A percentile compares a stretch with the other conserved stretches of the same genome.
Conservation (phyloP, 2,797 vertebrate genomes). For the Hafferia zeledoni region DNA sequence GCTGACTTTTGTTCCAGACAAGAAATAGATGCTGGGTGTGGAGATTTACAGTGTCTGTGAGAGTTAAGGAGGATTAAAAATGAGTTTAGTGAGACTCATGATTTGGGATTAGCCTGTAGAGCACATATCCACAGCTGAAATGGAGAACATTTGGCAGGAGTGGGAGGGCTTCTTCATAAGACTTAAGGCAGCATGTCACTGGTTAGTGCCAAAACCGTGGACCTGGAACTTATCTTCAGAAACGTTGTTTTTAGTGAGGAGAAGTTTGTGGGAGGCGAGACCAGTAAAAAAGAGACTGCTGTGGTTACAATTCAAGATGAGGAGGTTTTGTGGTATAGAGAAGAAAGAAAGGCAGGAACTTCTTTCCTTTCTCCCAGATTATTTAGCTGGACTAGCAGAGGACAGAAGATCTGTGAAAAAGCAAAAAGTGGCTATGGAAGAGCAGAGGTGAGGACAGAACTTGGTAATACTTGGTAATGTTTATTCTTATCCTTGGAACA, state of each 20-base stretch:
- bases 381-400: not conserved
- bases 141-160: not conserved
- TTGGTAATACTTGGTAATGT: not conserved
- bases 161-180: not conserved
- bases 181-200: not conserved
- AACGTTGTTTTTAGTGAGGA: not conserved
- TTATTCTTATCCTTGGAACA: not conserved
- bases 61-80: not conserved
- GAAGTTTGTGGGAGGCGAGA: not conserved
- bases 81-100: not conserved
- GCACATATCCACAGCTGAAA: not conserved
- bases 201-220: not conserved
- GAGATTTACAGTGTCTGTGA: slow-evolving; percentile 1
- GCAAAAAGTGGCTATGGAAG: not conserved
- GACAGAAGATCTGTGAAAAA: not conserved
- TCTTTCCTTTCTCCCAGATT: not conserved
- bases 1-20: not conserved
- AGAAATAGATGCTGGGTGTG: not conserved
- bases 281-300: not conserved
- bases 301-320: not conserved
- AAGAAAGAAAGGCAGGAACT: not conserved
- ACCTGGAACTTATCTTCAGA: not conserved
- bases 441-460: not conserved
- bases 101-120: not conserved
- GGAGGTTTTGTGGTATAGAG: not conserved